These are phyloP conservation scores for Ormyrus pomaceus DNA, from an alignment of 2,888 invertebrate species.

Conservation along the genomic window DNA sequence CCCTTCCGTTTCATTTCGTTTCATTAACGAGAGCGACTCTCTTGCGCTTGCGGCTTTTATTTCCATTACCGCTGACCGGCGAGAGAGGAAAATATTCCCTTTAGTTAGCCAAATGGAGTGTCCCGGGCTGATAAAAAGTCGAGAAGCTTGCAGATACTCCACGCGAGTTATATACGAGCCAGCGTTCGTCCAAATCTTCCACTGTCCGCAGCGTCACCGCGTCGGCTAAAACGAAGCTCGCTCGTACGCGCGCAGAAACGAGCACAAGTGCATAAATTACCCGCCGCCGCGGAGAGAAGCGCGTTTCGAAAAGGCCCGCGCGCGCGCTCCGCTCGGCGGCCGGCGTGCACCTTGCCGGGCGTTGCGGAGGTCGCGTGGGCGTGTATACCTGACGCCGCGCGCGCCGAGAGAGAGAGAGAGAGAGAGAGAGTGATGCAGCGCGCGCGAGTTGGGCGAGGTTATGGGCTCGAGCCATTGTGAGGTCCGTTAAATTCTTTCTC, in stretches of 20 bases:
- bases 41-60: too few species aligned
- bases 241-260: not conserved
- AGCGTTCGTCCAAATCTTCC: too few species aligned
- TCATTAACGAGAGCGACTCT: too few species aligned
- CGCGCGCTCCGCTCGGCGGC: not conserved
- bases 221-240: not conserved
- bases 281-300: not conserved
- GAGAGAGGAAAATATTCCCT: too few species aligned
- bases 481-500: slow-evolving; percentile 26
- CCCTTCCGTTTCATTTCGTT: too few species aligned
- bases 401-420: not conserved
- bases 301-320: slow-evolving; percentile 4
- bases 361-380: slow-evolving; percentile 30
- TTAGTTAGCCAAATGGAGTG: too few species aligned
- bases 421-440: slow-evolving; percentile 1
- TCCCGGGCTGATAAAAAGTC: too few species aligned
- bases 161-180: too few species aligned
- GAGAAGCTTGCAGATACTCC: too few species aligned
- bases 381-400: slow-evolving; percentile 33
- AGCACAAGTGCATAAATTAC: slow-evolving; percentile 21
- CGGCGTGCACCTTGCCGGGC: slow-evolving; percentile 4
- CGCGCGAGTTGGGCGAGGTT: slow-evolving; percentile 11
- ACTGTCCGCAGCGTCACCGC: too few species aligned
- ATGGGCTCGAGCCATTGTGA: slow-evolving; percentile 16
- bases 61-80: too few species aligned